Evolutionary conservation across 64 coral and sea anemone species (phyloP), one percentile per base, ranked within the genome.

Genomic region (Anthopleura sola): DNA sequence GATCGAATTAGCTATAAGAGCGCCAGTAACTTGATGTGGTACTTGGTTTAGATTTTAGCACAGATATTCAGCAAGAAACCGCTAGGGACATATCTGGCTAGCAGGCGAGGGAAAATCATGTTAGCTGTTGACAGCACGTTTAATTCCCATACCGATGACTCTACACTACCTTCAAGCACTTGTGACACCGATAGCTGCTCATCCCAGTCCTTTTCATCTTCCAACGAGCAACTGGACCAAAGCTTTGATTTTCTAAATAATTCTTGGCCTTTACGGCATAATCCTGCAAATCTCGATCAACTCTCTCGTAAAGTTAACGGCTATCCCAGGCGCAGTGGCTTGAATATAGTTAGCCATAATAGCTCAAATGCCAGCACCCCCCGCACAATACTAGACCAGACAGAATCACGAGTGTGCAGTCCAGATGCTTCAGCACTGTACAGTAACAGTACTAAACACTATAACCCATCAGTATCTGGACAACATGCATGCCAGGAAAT

Each of bases 401-500:
- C 17, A 26, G 21, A 3, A 62, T 5, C 58, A 62, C 21, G n/a
- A 26, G 58, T 37, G 0, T 33, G 76, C 47, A 77, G 31, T 77
- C 37, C 75, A 19, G 76, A 86, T 91, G 89, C 89, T 49, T 86
- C 83, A 13, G 60, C 89, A 11, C 55, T 91, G 29, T 91, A 91
- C 55, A 81, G n/a, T 32, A 86, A 68, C 75, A 80, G 19, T 24
- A 37, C 32, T 6, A 79, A 40, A 18, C 84, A 91, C 76, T 91
- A 85, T 51, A 91, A 91, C 56, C 89, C 89, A 37, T 91, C 89
- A 12, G 83, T 58, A 12, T 85, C 83, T 21, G 89, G 89, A 81
- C 84, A 91, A 23, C 83, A 68, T 29, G 81, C 76, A 9, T 33
- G 24, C 24, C 37, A n/a, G 39, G 76, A 79, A 62, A 62, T 62